These are phyloP conservation scores for Holcopasites calliopsidis DNA, from an alignment of 1,140 invertebrate species.

Conservation along the genomic window DNA sequence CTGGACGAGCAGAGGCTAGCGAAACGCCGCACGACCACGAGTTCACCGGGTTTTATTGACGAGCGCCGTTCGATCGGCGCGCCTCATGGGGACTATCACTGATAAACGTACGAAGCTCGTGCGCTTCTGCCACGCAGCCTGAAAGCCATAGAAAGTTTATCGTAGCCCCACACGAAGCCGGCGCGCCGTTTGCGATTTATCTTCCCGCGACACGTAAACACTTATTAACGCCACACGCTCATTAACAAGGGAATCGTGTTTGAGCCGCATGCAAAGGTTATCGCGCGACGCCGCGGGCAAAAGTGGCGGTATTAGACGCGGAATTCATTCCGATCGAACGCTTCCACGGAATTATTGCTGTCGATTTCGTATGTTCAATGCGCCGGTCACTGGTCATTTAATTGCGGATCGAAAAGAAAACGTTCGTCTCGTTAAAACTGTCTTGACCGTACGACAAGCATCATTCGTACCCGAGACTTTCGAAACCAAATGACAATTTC, in stretches of 20 bases:
- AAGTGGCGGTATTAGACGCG: conserved; percentile 31
- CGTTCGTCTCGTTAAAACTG: too few species aligned
- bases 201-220: conserved; percentile 71
- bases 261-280: conserved; percentile 53
- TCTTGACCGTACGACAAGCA: too few species aligned
- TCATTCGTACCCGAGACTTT: conserved; percentile 7
- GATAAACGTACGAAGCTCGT: conserved; percentile 44
- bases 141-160: conserved; percentile 61
- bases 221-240: conserved; percentile 69
- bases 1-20: background rate
- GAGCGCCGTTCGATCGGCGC: conserved; percentile 36
- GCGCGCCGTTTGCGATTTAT: conserved; percentile 72
- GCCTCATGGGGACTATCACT: conserved; percentile 60
- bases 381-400: too few species aligned
- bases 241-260: conserved; percentile 65
- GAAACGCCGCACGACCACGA: background rate
- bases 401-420: too few species aligned
- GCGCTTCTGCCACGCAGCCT: conserved; percentile 63
- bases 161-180: conserved; percentile 71
- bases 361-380: too few species aligned
- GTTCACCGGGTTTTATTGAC: conserved; percentile 24
- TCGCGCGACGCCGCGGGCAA: conserved; percentile 51
- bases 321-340: conserved; percentile 3
- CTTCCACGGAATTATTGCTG: background rate
- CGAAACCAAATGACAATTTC: conserved; percentile 6